A percentile compares a stretch with the other conserved stretches of the same genome.
phyloP scores from a whole-genome alignment of 2,113 vertebrate species.

The Phylloscopus trochilus region DNA sequence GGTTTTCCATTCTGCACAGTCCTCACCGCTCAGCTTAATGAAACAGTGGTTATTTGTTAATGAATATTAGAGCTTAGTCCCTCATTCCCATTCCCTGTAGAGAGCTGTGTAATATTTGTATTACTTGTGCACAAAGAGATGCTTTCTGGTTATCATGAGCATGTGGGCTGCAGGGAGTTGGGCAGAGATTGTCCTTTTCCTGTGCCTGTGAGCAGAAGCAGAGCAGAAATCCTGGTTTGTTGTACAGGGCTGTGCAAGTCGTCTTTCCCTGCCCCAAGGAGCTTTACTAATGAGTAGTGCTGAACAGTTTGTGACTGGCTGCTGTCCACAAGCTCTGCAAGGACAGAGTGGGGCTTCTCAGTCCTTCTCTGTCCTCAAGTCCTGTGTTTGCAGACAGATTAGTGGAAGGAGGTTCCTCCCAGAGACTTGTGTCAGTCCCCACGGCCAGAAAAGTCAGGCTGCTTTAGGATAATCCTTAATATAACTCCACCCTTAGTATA shows the following conservation, averaged over 20 bases:
- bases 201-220: not conserved
- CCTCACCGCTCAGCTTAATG: constrained; percentile 23
- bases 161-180: not conserved
- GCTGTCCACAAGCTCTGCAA: not conserved
- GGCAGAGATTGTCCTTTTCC: not conserved
- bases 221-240: not conserved
- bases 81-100: not conserved
- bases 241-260: not conserved
- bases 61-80: constrained; percentile 6
- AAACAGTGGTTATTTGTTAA: constrained; percentile 62
- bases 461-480: not conserved
- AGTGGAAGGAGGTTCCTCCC: not conserved
- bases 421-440: not conserved
- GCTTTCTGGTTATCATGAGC: not conserved
- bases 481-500: not conserved
- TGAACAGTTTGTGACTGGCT: not conserved
- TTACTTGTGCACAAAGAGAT: not conserved
- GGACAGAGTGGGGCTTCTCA: not conserved
- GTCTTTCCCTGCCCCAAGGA: not conserved
- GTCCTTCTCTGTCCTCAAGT: not conserved
- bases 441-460: not conserved
- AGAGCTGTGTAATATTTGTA: not conserved
- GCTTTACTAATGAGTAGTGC: not conserved
- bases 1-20: constrained; percentile 39
- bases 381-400: not conserved